Evolutionary conservation across 2,888 invertebrate species (phyloP).

Genomic region (Automeris io): DNA sequence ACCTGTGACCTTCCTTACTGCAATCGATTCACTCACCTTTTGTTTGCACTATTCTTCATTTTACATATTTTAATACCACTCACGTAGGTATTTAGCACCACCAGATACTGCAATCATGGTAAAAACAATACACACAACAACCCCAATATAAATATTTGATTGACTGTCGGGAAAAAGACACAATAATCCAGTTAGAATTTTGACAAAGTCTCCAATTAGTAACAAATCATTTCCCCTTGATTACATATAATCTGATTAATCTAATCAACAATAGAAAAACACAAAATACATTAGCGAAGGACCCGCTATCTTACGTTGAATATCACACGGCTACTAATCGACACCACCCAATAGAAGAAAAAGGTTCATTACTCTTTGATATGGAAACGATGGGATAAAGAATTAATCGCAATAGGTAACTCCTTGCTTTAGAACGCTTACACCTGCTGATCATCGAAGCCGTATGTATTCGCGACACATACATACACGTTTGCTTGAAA

Average conservation of each 20-base stretch:
- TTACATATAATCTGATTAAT: background rate
- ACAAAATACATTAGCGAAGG: constrained; percentile 1
- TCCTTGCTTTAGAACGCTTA: constrained; percentile 73
- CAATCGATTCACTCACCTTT: constrained; percentile 67
- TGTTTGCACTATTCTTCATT: constrained; percentile 53
- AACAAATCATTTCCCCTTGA: background rate
- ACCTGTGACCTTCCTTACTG: constrained; percentile 71
- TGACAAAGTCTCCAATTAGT: background rate
- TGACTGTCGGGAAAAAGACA: background rate
- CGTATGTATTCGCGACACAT: constrained; percentile 72
- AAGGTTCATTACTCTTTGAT: constrained; percentile 77
- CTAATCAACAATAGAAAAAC: background rate
- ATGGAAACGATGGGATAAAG: constrained; percentile 76
- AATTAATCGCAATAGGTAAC: constrained; percentile 76
- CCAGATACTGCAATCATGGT: background rate
- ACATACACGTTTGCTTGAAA: constrained; percentile 61
- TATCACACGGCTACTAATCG: constrained; percentile 68
- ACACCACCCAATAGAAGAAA: constrained; percentile 63
- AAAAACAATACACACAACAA: constrained; percentile 2
- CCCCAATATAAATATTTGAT: constrained; percentile 3
- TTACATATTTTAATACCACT: constrained; percentile 23
- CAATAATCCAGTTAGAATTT: constrained; percentile 20
- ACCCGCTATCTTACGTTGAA: constrained; percentile 23
- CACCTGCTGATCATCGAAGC: constrained; percentile 77
- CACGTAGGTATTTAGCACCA: constrained; percentile 11